Base-by-base conservation (phyloP, 2,888 invertebrate genomes). In the Melanchra persicariae region DNA sequence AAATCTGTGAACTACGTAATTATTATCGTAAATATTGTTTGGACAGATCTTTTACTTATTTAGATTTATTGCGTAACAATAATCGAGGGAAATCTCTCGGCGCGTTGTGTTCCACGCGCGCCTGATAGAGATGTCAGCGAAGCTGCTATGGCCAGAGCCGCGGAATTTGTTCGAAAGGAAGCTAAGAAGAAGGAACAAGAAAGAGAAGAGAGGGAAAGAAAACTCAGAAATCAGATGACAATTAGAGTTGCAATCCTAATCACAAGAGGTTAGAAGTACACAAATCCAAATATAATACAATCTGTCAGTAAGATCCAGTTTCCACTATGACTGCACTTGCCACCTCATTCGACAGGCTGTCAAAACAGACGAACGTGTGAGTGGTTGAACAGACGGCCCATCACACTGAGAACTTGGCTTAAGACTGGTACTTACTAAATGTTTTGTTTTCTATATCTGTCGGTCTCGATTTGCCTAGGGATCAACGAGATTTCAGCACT, bases 401-500 rank as follows among this genome's bases (percentile, higher is more conserved):
- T 40, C 24, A 37, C 9, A 55, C 6, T 40, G n/a, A 34, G 9
- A 66, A 26, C 66, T 47, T 17, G n/a, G 17, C n/a, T 30, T 54
- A 30, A 45, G 17, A 40, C 17, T 24, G n/a, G 22, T 34, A 45
- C 22, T 43, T 47, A 74, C 67, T 55, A 8, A 54, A 24, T 69
- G 62, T 62, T 70, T 77, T 61, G 71, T 62, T 62, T 77, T 51
- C 62, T 69, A 62, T 52, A 57, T 22, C 51, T 58, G 55, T 45
- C 47, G n/a, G 49, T 2, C 51, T 45, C 45, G 17, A 61, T 77
- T 22, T 43, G 30, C 49, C 26, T 47, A 62, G 26, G 57, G 64
- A 75, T 78, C 63, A 80, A 52, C 60, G 45, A 60, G 45, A 40
- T 63, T 64, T 75, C 75, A 80, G 68, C 62, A 77, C 64, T 81